phyloP scores from a whole-genome alignment of 2,797 vertebrate genomes.

The Phaenicophaeus curvirostris region DNA sequence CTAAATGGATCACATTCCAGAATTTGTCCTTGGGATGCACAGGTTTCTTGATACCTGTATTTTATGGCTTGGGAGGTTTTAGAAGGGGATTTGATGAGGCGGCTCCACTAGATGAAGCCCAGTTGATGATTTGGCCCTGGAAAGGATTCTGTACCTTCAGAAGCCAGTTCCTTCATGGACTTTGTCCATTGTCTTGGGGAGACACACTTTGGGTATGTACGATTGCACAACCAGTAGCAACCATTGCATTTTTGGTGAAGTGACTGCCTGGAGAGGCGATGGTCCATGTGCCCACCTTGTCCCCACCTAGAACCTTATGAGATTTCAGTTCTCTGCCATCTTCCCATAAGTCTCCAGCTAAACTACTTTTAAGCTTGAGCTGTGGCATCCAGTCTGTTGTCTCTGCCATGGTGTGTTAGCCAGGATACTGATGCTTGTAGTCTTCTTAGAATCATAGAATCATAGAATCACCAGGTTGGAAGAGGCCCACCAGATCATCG shows the following conservation, averaged over 20 bases:
- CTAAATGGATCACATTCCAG: not conserved
- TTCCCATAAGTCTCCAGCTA: not conserved
- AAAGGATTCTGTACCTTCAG: not conserved
- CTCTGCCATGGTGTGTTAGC: not conserved
- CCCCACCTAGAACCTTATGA: not conserved
- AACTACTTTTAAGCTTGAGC: not conserved
- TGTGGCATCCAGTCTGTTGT: not conserved
- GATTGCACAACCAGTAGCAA: accelerated
- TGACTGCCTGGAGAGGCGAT: not conserved
- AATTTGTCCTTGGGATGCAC: not conserved
- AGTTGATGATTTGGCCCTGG: not conserved
- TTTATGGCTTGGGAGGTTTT: not conserved
- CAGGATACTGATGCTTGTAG: not conserved
- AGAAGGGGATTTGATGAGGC: not conserved
- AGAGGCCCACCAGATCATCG: too few relatives aligned
- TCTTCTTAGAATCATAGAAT: too few relatives aligned
- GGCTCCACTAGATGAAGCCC: not conserved
- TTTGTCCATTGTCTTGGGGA: not conserved
- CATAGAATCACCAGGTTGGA: too few relatives aligned
- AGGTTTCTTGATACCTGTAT: not conserved
- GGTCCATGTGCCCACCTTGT: not conserved
- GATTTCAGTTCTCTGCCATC: not conserved
- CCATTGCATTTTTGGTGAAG: not conserved
- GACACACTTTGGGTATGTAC: not conserved
- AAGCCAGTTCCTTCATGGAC: not conserved